Conservation (phyloP, 2,888 invertebrate species). For the Phengaris alcon region DNA sequence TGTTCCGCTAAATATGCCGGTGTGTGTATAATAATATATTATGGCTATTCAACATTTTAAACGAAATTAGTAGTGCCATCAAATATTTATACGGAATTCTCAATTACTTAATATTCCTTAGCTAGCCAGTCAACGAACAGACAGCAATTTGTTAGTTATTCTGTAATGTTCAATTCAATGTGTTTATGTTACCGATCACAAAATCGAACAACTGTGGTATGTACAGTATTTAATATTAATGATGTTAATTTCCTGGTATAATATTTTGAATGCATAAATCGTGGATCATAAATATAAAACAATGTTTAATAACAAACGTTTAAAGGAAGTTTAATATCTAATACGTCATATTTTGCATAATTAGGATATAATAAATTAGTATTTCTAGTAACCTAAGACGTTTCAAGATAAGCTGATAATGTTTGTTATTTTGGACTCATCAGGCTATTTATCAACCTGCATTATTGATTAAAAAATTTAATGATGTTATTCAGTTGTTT, state of each 20-base stretch:
- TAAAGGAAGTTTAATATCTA: background rate
- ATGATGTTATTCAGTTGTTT: conserved; percentile 1
- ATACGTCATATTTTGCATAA: background rate
- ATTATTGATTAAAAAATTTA: conserved; percentile 2
- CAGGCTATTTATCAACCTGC: background rate
- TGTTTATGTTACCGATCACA: background rate
- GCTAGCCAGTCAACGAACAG: background rate
- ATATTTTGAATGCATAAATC: background rate
- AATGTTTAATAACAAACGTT: background rate
- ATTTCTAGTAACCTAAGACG: background rate
- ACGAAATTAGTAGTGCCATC: background rate
- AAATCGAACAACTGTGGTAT: background rate
- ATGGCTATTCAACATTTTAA: background rate
- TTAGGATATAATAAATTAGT: background rate
- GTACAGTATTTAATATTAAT: background rate
- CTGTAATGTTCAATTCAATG: background rate
- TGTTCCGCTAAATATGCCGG: no score
- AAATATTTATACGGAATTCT: background rate
- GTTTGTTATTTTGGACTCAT: background rate
- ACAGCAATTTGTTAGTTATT: background rate
- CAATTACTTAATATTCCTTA: background rate
- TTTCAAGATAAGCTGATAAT: background rate
- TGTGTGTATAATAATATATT: background rate
- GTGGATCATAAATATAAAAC: background rate
- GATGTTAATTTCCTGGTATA: background rate